Base-by-base conservation (phyloP, 2,113 vertebrate species). In the Malurus elegans region DNA sequence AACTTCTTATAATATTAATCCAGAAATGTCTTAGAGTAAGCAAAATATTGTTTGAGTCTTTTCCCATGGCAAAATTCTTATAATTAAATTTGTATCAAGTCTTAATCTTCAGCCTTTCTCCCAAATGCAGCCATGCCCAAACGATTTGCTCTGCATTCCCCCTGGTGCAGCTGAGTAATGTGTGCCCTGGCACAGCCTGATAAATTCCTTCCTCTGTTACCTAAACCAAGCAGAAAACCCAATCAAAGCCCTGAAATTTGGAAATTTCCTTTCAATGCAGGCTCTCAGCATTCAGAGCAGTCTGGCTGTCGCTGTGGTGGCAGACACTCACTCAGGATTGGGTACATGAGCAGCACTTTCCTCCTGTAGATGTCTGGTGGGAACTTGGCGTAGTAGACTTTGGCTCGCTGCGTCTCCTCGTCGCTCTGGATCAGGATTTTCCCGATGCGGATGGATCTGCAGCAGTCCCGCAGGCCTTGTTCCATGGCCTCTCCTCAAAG, bases 361-460 rank as follows among this genome's bases (percentile, higher is more conserved):
- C 99, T 98, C 90, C 98, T 98, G 97, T 98, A 99, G 86, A 99
- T 99, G 94, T 99, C 99, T 4, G 99, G 99, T 42, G 99, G 99
- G 62, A 99, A 99, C 96, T 99, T 99, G 69, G 99, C 99, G 10
- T 99, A 99, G 97, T 99, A 99, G 38, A 99, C 99, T 97, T 99
- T 99, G 32, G 99, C 99, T 97, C 98, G 98, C 94, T 99, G 99
- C 1, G 99, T 99, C 94, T 99, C 99, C 96, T 99, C 99, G 3
- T 99, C 99, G 10, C 99, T 99, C 98, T 99, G 99, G 91, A 99
- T 99, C 90, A 99, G 98, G 97, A 99, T 99, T 91, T 99, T 99
- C 29, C 99, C 99, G 8, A 99, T 99, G 82, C 99, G 98, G 94
- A 99, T 99, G 9, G 99, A 99, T 34, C 99, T 96, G 72, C 99